Percentiles rank a stretch among this genome's conserved stretches.
These are phyloP conservation scores for Dione vanillae DNA, from an alignment of 2,888 invertebrate species.

Conservation along the genomic window DNA sequence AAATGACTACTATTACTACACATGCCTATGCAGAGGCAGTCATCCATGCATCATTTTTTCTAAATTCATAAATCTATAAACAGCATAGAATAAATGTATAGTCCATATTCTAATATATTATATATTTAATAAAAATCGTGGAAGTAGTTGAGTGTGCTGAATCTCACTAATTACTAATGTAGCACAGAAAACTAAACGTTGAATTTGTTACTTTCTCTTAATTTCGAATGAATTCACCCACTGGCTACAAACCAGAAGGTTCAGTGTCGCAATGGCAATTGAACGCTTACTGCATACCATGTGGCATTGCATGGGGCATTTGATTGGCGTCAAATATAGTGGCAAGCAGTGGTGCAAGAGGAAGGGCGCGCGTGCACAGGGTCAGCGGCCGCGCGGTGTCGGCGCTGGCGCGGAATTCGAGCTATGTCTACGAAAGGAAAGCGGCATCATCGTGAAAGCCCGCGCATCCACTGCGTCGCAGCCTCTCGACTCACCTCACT, in stretches of 20 bases:
- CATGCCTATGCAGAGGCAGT: no score
- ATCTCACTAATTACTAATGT: slow-evolving; percentile 15
- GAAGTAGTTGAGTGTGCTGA: neutral
- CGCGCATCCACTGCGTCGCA: slow-evolving; percentile 73
- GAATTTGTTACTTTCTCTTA: slow-evolving; percentile 22
- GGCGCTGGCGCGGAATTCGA: slow-evolving; percentile 81
- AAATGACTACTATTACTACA: no score
- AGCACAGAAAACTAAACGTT: slow-evolving; percentile 13
- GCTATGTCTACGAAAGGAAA: slow-evolving; percentile 84
- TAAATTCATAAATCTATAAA: no score
- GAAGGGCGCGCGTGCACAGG: slow-evolving; percentile 82
- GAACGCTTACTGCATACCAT: slow-evolving; percentile 15
- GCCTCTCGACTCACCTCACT: slow-evolving; percentile 59
- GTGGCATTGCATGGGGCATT: slow-evolving; percentile 12
- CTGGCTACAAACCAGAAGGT: slow-evolving; percentile 5
- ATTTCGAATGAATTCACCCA: slow-evolving; percentile 16
- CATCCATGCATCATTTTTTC: no score
- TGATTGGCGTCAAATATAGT: slow-evolving; percentile 33
- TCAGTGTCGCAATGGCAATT: slow-evolving; percentile 2
- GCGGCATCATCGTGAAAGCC: slow-evolving; percentile 83
- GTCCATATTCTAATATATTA: neutral
- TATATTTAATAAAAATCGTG: neutral
- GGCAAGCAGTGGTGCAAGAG: slow-evolving; percentile 60
- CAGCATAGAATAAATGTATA: no score
- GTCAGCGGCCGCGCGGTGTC: slow-evolving; percentile 81